A percentile compares a stretch with the other conserved stretches of the same genome.
phyloP scores from a whole-genome alignment of 35 echinoderm and acorn worm genomes.

The Lytechinus pictus region DNA sequence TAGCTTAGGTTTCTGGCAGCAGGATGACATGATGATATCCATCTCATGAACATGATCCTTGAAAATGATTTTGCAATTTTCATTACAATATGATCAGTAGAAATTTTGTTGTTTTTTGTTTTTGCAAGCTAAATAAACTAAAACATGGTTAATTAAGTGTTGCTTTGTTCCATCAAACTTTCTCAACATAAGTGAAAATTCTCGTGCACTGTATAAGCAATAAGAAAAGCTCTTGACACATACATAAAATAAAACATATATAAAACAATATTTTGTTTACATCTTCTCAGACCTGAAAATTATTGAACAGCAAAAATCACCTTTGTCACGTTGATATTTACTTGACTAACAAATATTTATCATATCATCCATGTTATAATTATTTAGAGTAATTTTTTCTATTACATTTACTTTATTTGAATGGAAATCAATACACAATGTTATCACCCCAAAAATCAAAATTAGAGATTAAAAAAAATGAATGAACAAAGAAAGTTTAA shows the following conservation, averaged over 20 bases:
- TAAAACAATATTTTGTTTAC: neutral
- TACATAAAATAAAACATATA: neutral
- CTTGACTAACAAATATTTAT: neutral
- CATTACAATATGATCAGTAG: neutral
- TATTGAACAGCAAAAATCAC: neutral
- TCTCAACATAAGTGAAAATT: neutral
- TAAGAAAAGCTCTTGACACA: neutral
- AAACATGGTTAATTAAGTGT: neutral
- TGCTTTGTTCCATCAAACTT: neutral
- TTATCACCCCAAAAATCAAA: no score
- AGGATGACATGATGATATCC: neutral
- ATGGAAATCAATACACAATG: no score
- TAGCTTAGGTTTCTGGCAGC: conserved; percentile 8
- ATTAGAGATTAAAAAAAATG: no score
- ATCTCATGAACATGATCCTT: conserved; percentile 4
- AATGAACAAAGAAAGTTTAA: no score
- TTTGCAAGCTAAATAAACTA: neutral
- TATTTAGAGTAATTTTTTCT: no score
- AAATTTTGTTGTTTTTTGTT: neutral
- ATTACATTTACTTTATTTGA: no score
- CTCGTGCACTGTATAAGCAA: neutral
- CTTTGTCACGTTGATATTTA: neutral
- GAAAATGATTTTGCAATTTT: conserved; percentile 6
- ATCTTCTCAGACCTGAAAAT: neutral
- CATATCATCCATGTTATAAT: no score